These are phyloP conservation scores for Anabacerthia variegaticeps DNA, from an alignment of 2,797 vertebrate genomes.

Conservation along the genomic window DNA sequence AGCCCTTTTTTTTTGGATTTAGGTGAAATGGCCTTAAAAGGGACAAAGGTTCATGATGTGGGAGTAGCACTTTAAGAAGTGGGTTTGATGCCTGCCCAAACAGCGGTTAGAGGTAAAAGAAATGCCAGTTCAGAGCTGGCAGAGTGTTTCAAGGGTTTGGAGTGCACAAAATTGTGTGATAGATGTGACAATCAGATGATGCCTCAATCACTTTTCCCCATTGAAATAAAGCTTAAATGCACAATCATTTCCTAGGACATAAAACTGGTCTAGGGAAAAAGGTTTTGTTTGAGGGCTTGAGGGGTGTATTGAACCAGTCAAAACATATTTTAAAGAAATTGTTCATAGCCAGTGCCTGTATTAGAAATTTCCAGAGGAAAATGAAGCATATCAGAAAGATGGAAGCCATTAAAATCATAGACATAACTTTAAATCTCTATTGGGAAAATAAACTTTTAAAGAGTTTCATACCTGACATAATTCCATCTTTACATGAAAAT, in stretches of 20 bases:
- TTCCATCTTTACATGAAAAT: neutral
- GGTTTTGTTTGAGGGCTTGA: neutral
- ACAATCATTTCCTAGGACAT: neutral
- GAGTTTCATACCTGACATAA: neutral
- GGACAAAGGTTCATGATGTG: neutral
- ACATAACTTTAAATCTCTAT: neutral
- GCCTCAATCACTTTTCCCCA: neutral
- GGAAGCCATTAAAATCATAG: neutral
- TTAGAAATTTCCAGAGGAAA: neutral
- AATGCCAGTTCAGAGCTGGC: neutral
- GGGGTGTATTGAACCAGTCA: neutral
- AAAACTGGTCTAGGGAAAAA: neutral
- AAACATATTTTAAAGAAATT: neutral
- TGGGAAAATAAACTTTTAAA: neutral
- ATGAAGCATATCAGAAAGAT: neutral
- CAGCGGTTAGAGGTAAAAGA: neutral
- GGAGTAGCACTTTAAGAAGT: neutral
- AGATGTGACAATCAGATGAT: neutral
- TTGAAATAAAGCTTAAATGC: neutral
- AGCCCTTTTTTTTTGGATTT: slow-evolving; percentile 38
- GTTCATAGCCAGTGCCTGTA: neutral
- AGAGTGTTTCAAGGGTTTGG: neutral
- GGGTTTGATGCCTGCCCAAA: slow-evolving; percentile 9
- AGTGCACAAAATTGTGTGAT: neutral
- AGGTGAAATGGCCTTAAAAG: slow-evolving; percentile 48